Evolutionary conservation across 2,797 vertebrate genomes (phyloP), one percentile per base, ranked within the genome.

Genomic region (Bryconaethiops microstoma): DNA sequence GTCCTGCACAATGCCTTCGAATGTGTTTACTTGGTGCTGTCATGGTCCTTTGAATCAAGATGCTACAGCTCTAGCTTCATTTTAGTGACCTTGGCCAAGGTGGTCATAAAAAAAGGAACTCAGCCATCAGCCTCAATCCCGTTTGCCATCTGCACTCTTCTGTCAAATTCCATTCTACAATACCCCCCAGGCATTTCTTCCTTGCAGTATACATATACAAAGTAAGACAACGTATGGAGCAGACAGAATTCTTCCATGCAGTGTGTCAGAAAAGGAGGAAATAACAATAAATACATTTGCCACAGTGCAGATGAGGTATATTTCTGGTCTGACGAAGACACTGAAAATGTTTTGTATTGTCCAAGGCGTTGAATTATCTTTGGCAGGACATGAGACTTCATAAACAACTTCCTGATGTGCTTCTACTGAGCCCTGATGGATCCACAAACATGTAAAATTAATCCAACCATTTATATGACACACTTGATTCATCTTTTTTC

Each of bases 21-120:
- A 87, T 83, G 78, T 92, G 87, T 91, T 92, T 92, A 91, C 82
- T 71, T 79, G 84, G 76, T 60, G 57, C 79, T 87, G 80, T 88
- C 84, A 82, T 67, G 40, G 72, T 67, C 69, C 76, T 39, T 63
- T 75, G 72, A 80, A 86, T 79, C 76, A 35, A 59, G 19, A 57
- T 63, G n/a, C 83, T 74, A 74, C 75, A 77, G 75, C 40, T 84
- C 77, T 85, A 75, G 82, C 59, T 74, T 67, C 63, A 71, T 86
- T 45, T 84, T 87, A 87, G 88, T 83, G 78, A 84, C 80, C 77
- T 72, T 48, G 23, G 69, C 65, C 78, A 85, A 82, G 70, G 64
- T 83, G 75, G 76, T 77, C 60, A 70, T 77, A 82, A 84, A 84
- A 78, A 76, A 25, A 52, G 71, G 80, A 75, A 50, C 79, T 80